phyloP scores from a whole-genome alignment of 2,113 vertebrate species.

The Pseudopipra pipra region DNA sequence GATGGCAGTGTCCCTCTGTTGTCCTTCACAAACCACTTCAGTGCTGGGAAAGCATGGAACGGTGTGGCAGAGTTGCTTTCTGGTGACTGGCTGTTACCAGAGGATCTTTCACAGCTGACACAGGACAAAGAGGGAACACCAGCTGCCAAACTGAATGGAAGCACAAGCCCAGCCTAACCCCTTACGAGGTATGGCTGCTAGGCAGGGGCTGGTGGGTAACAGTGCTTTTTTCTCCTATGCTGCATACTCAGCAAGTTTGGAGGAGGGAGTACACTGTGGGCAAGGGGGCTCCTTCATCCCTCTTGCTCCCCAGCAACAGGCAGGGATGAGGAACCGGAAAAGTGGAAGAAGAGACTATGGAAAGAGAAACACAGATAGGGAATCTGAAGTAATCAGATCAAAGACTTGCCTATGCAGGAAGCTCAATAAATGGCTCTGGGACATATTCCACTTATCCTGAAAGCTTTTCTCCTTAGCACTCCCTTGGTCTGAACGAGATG shows the following conservation, averaged over 20 bases:
- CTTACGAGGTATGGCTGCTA: neutral
- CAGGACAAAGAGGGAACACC: neutral
- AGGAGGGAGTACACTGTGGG: rapidly evolving
- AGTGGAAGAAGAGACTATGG: neutral
- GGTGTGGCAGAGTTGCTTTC: neutral
- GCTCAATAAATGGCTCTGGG: neutral
- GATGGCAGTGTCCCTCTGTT: neutral
- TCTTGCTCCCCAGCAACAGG: neutral
- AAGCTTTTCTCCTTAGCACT: neutral
- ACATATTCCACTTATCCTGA: neutral
- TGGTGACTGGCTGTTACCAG: neutral
- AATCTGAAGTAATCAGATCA: neutral
- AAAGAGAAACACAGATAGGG: neutral
- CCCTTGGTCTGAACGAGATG: neutral
- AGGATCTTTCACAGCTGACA: neutral
- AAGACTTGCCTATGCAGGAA: neutral
- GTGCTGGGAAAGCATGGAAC: neutral
- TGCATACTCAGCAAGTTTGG: neutral
- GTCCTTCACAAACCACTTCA: neutral
- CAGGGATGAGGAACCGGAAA: neutral
- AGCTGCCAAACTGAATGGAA: neutral
- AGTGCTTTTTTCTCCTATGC: neutral
- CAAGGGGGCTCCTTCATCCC: neutral
- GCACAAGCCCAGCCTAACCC: neutral
- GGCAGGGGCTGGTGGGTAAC: neutral